phyloP scores from a whole-genome alignment of 2,888 invertebrate species.

The Dryadula phaetusa region DNA sequence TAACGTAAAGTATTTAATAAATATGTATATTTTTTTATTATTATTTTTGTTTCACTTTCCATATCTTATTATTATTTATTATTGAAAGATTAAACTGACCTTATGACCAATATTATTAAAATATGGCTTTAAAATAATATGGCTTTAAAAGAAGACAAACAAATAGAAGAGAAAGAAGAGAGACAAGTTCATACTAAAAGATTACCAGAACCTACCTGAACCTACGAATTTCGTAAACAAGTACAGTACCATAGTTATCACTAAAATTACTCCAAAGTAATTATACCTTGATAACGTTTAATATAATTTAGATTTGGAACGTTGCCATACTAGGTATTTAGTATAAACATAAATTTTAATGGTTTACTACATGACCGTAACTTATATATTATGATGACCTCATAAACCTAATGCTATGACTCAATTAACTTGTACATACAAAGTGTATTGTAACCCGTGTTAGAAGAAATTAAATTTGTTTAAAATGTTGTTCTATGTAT shows the following conservation, averaged over 20 bases:
- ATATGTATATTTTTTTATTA: too few relatives aligned
- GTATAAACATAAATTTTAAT: constrained; percentile 42
- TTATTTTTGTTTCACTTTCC: too few relatives aligned
- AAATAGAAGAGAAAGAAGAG: too few relatives aligned
- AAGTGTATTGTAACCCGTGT: not conserved
- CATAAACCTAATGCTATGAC: constrained; percentile 22
- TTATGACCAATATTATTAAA: too few relatives aligned
- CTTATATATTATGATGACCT: constrained; percentile 37
- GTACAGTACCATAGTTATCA: not conserved
- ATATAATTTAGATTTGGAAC: constrained; percentile 43
- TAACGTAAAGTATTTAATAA: too few relatives aligned
- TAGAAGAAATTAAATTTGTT: not conserved
- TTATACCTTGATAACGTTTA: constrained; percentile 30
- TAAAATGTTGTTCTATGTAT: too few relatives aligned
- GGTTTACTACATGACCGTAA: constrained; percentile 34
- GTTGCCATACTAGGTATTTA: constrained; percentile 36
- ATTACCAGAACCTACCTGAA: too few relatives aligned
- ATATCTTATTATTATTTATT: too few relatives aligned
- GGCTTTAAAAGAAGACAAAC: too few relatives aligned
- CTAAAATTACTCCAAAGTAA: constrained; percentile 2
- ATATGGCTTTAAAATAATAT: too few relatives aligned
- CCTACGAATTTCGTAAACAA: not conserved
- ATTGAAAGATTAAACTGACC: too few relatives aligned
- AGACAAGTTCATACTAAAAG: too few relatives aligned
- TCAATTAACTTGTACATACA: constrained; percentile 7